Base-by-base conservation (phyloP, 2,113 vertebrate genomes). In the Pimephales promelas region DNA sequence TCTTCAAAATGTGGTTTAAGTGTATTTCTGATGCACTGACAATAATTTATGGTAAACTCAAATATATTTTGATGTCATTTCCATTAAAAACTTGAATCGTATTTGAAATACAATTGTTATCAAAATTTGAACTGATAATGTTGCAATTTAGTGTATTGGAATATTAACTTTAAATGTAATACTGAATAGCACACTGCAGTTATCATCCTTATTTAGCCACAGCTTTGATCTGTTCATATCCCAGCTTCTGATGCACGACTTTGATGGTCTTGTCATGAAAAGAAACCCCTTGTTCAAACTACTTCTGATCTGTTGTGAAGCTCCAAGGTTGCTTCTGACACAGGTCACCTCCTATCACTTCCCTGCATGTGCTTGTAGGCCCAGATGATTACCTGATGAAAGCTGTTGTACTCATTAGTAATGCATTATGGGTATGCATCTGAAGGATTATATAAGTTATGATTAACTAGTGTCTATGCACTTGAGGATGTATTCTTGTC, bases 271-370 rank as follows among this genome's bases (percentile, higher is more conserved):
- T 13, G 1, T 40, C 10, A 14, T 14, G 0, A 57, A 76, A 77
- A 40, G 22, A 77, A 4, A 24, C 22, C 74, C 54, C 13, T 59
- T 77, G 52, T 59, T 77, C 52, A 40, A 77, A 77, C 73, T 34
- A 52, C 47, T 54, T 52, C 47, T 52, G 47, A 74, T 54, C 7
- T 24, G 72, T 75, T 75, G 47, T 31, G 24, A 54, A 75, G 26
- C 47, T 5, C 47, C 0, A 2, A 54, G 18, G 54, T 75, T 75
- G 28, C 18, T 76, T 76, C 28, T 57, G 73, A 76, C 49, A 36
- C 20, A 76, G 73, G 52, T 57, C 49, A 56, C 73, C 73, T 56
- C 24, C 10, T 34, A 52, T 74, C n/a, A 16, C 2, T 75, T 54
- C 49, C 36, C 8, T 24, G 74, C 40, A 10, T 76, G 28, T 40